These are phyloP conservation scores for Labia minor DNA, from an alignment of 2,888 invertebrate genomes.

Conservation along the genomic window DNA sequence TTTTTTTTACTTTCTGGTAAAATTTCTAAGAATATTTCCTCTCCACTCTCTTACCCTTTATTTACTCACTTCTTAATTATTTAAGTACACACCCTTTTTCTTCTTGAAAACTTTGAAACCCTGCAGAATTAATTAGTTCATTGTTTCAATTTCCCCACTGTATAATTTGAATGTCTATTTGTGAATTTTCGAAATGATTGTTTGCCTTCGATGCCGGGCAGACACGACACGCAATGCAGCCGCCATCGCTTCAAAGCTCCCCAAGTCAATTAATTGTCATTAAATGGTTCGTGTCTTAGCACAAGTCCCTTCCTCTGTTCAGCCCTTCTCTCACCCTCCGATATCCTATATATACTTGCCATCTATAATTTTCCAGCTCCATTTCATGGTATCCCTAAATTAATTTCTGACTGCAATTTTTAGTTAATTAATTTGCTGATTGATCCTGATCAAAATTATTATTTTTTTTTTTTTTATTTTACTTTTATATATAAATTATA, in stretches of 20 bases:
- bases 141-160: background rate
- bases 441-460: background rate
- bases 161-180: conserved; percentile 8
- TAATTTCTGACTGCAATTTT: background rate
- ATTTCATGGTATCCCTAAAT: background rate
- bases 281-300: background rate
- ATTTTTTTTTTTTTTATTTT: background rate
- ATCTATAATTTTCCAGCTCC: background rate
- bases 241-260: background rate
- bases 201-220: background rate
- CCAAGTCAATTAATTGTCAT: conserved; percentile 5
- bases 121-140: conserved; percentile 5
- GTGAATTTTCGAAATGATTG: conserved; percentile 1
- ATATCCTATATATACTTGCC: background rate
- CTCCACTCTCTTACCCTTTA: no score
- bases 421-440: background rate
- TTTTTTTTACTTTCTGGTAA: no score
- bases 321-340: background rate
- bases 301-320: background rate
- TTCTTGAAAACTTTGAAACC: background rate
- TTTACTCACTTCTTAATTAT: no score
- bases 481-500: background rate
- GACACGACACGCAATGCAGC: background rate
- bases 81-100: no score
- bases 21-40: no score